Conservation (phyloP, 2,888 invertebrate species). For the Drosophila anomalata region DNA sequence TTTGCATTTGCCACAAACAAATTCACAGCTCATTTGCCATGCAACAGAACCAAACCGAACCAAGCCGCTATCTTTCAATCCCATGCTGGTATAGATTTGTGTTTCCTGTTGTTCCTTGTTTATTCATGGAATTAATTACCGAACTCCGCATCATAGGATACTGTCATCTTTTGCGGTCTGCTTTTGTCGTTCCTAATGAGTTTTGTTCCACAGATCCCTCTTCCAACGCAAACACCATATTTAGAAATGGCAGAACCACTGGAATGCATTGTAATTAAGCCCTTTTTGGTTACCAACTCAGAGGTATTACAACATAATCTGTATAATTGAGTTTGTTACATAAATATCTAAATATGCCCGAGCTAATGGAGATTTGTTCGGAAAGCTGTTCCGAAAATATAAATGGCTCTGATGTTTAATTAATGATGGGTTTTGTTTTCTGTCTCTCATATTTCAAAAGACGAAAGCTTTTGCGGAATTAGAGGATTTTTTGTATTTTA, state of each 20-base stretch:
- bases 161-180: conserved; percentile 11
- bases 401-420: conserved; percentile 23
- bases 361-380: not conserved
- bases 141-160: conserved; percentile 33
- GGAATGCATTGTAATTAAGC: conserved; percentile 5
- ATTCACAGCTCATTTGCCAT: conserved; percentile 38
- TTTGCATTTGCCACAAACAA: conserved; percentile 18
- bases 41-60: conserved; percentile 4
- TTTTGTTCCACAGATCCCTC: not conserved
- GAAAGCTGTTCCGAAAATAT: conserved; percentile 5
- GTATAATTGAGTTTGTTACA: conserved; percentile 17
- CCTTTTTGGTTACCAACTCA: not conserved
- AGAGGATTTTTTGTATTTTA: conserved; percentile 2
- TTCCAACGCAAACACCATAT: conserved; percentile 4
- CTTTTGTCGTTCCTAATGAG: conserved; percentile 18
- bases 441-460: conserved; percentile 13
- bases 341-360: conserved; percentile 23
- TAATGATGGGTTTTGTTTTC: conserved; percentile 21
- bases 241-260: not conserved
- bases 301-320: conserved; percentile 1
- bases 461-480: conserved; percentile 9
- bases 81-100: conserved; percentile 2
- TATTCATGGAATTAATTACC: conserved; percentile 64
- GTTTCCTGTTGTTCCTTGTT: conserved; percentile 30
- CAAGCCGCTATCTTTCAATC: conserved; percentile 14